phyloP scores from a whole-genome alignment of 2,888 invertebrate genomes.

The Graphium colonna region DNA sequence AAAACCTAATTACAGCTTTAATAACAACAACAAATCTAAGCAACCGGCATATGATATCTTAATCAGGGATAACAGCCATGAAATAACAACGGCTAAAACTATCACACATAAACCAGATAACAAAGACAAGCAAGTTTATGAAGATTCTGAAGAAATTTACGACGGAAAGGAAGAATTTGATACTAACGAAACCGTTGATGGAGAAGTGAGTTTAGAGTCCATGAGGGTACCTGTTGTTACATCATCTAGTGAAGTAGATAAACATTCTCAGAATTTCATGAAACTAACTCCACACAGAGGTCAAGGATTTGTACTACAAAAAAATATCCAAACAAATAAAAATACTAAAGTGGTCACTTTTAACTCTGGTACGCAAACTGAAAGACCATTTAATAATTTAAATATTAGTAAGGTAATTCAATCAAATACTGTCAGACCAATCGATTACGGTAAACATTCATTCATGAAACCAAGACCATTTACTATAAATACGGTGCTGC shows the following conservation, averaged over 20 bases:
- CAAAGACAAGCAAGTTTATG: slow-evolving; percentile 56
- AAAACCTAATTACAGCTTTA: slow-evolving; percentile 44
- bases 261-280: slow-evolving; percentile 3
- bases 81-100: slow-evolving; percentile 49
- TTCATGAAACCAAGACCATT: slow-evolving; percentile 68
- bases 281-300: slow-evolving; percentile 2
- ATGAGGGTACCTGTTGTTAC: slow-evolving; percentile 70
- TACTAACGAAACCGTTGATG: slow-evolving; percentile 49
- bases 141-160: slow-evolving; percentile 69
- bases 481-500: slow-evolving; percentile 49
- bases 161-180: slow-evolving; percentile 62
- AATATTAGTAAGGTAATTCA: slow-evolving; percentile 53
- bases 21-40: slow-evolving; percentile 53
- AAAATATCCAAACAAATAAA: slow-evolving; percentile 36
- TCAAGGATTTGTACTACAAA: slow-evolving; percentile 27
- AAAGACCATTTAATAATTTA: slow-evolving; percentile 63
- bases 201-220: slow-evolving; percentile 70
- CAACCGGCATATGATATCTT: slow-evolving; percentile 73
- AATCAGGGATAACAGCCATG: slow-evolving; percentile 63
- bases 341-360: slow-evolving; percentile 41
- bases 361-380: slow-evolving; percentile 70
- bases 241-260: slow-evolving; percentile 50
- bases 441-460: slow-evolving; percentile 44
- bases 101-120: slow-evolving; percentile 37
- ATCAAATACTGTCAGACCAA: slow-evolving; percentile 61